Percentiles rank a stretch among this genome's conserved stretches.
These are phyloP conservation scores for Gambusia affinis DNA, from an alignment of 2,113 vertebrate genomes.

Conservation along the genomic window DNA sequence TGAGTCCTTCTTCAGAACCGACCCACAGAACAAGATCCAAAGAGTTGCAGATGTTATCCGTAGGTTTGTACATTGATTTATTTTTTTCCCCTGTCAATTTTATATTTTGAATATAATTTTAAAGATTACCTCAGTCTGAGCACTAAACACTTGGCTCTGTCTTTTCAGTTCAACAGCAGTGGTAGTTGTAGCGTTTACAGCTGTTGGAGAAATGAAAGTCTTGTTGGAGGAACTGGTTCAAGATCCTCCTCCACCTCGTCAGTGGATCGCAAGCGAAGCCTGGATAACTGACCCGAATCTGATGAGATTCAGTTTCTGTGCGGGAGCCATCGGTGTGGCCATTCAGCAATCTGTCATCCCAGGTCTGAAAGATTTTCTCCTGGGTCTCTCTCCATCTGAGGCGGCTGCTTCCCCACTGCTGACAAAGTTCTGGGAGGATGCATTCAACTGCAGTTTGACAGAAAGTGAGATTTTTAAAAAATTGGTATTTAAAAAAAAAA, in stretches of 20 bases:
- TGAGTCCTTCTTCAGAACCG: background rate
- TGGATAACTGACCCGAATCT: slow-evolving; percentile 70
- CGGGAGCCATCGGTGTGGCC: slow-evolving; percentile 66
- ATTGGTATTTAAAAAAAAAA: no score
- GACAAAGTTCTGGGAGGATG: slow-evolving; percentile 71
- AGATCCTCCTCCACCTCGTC: slow-evolving; percentile 57
- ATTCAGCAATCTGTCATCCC: slow-evolving; percentile 69
- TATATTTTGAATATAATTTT: no score
- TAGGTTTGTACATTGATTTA: background rate
- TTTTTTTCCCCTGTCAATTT: no score
- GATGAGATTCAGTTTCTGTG: slow-evolving; percentile 47
- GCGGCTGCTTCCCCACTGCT: slow-evolving; percentile 34
- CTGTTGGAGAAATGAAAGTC: slow-evolving; percentile 59
- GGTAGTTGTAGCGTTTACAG: slow-evolving; percentile 72
- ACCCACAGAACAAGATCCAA: background rate
- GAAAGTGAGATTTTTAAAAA: background rate
- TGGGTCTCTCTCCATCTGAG: slow-evolving; percentile 52
- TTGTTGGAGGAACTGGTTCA: slow-evolving; percentile 62
- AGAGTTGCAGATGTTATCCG: background rate
- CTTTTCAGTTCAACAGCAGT: slow-evolving; percentile 65
- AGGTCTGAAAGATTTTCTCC: slow-evolving; percentile 73
- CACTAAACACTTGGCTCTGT: background rate
- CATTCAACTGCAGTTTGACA: slow-evolving; percentile 66
- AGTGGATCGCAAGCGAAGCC: slow-evolving; percentile 77
- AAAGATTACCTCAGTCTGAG: no score